These are phyloP conservation scores for Leucophenga maculata DNA, from an alignment of 2,888 invertebrate genomes.

Conservation along the genomic window DNA sequence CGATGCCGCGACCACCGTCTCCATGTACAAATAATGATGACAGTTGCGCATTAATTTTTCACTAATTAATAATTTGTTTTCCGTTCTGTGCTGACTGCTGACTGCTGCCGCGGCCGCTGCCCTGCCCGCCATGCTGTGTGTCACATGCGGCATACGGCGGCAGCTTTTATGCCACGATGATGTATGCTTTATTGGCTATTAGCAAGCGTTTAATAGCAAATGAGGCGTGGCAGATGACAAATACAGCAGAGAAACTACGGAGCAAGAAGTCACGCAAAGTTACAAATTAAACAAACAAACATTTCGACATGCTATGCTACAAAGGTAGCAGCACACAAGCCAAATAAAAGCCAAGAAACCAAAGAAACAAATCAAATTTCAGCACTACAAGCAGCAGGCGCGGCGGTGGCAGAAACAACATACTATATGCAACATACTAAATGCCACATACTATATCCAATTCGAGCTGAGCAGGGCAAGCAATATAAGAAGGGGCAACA, in stretches of 20 bases:
- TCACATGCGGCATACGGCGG: not conserved
- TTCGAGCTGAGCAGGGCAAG: not conserved
- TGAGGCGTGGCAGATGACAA: slow-evolving; percentile 49
- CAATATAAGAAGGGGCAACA: not conserved
- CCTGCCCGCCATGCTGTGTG: not conserved
- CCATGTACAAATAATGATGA: slow-evolving; percentile 54
- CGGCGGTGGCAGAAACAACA: slow-evolving; percentile 42
- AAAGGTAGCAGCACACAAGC: slow-evolving; percentile 29
- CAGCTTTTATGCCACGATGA: slow-evolving; percentile 32
- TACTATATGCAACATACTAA: slow-evolving; percentile 28
- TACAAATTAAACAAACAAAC: slow-evolving; percentile 48
- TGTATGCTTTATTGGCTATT: slow-evolving; percentile 65
- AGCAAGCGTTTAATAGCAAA: slow-evolving; percentile 64
- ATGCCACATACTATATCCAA: not conserved
- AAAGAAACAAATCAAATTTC: slow-evolving; percentile 33
- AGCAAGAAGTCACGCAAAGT: slow-evolving; percentile 61
- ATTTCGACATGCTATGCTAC: slow-evolving; percentile 29
- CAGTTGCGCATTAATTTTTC: slow-evolving; percentile 61
- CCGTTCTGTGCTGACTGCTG: slow-evolving; percentile 18
- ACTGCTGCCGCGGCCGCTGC: slow-evolving; percentile 28
- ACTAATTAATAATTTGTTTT: slow-evolving; percentile 64
- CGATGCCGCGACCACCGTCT: not conserved
- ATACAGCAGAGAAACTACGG: too few species aligned
- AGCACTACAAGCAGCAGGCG: not conserved
- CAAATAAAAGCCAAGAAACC: slow-evolving; percentile 31